A percentile compares a stretch with the other conserved stretches of the same genome.
phyloP scores from a whole-genome alignment of 2,113 vertebrate species.

The Redunca redunca region DNA sequence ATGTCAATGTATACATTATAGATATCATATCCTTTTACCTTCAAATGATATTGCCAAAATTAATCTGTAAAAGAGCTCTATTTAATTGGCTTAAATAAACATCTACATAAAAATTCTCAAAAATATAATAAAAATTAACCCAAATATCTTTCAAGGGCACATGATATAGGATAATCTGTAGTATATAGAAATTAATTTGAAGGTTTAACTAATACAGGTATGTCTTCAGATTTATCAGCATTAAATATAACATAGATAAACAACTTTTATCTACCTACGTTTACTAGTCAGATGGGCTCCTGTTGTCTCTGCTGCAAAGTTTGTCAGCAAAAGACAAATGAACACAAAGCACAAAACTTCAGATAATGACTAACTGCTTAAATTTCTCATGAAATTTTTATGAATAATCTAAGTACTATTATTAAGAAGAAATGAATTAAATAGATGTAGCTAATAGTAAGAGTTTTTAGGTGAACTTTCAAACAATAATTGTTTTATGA shows the following conservation, averaged over 20 bases:
- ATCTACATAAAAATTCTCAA: not conserved
- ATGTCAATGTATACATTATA: not conserved
- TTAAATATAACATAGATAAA: not conserved
- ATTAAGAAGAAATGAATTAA: not conserved
- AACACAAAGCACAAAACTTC: not conserved
- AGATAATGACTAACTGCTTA: not conserved
- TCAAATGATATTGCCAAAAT: not conserved
- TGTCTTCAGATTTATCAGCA: not conserved
- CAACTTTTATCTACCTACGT: not conserved
- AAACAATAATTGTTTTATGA: not conserved
- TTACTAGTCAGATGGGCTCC: not conserved
- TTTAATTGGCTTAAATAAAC: not conserved
- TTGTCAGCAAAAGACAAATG: not conserved
- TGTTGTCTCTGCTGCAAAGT: not conserved
- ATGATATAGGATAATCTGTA: not conserved
- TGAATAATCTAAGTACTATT: not conserved
- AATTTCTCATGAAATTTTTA: not conserved
- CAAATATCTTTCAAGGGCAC: not conserved
- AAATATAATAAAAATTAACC: not conserved
- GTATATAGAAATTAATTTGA: not conserved
- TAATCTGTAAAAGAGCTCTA: not conserved
- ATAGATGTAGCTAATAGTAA: not conserved
- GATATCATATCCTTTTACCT: not conserved
- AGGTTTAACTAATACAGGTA: not conserved
- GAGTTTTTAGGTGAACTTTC: not conserved